Conservation (phyloP, 23 tunicate genomes). For the Halocynthia roretzi region DNA sequence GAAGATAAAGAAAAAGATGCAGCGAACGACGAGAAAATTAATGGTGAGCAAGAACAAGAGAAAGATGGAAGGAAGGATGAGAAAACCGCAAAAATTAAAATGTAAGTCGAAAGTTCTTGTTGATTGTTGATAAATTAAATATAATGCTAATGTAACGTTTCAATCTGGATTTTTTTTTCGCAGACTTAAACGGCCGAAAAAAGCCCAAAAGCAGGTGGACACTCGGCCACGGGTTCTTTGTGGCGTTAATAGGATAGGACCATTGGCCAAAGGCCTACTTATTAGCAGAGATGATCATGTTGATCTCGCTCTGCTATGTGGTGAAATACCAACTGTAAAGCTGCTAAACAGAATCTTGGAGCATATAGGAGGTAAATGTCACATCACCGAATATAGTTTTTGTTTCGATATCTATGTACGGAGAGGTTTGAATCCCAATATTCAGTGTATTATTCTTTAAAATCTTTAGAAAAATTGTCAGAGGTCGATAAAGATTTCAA, state of each 20-base stretch:
- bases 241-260: constrained; percentile 82
- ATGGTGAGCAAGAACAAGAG: constrained; percentile 22
- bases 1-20: constrained; percentile 25
- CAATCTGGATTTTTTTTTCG: not conserved
- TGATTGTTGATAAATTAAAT: constrained; percentile 1
- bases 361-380: constrained; percentile 60
- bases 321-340: constrained; percentile 55
- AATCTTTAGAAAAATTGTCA: constrained; percentile 43
- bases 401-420: too few species aligned
- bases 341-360: constrained; percentile 63
- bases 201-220: constrained; percentile 51
- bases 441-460: not conserved
- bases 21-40: constrained; percentile 30
- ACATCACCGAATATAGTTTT: too few species aligned
- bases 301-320: constrained; percentile 60
- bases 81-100: constrained; percentile 77
- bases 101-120: constrained; percentile 24
- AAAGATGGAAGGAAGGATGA: constrained; percentile 26
- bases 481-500: constrained; percentile 40
- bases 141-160: too few species aligned
- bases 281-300: constrained; percentile 56
- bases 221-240: constrained; percentile 76
- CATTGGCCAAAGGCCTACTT: constrained; percentile 84
- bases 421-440: not conserved
- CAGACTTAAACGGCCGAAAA: constrained; percentile 86